Percentiles rank a stretch among this genome's conserved stretches.
These are phyloP conservation scores for Psephotus haematonotus DNA, from an alignment of 2,113 vertebrate genomes.

Conservation along the genomic window DNA sequence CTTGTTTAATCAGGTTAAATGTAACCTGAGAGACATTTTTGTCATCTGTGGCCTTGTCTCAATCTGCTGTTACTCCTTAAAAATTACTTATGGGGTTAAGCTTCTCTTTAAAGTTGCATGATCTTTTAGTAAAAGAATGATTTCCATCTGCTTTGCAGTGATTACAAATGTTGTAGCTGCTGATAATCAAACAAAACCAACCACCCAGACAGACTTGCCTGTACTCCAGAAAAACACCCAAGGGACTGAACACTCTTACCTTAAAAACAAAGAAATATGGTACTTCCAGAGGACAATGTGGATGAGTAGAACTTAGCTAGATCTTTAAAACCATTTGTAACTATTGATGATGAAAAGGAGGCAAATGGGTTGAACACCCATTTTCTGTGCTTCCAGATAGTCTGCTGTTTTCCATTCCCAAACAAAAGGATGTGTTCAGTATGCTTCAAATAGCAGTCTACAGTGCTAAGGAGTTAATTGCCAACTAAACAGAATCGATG, in stretches of 20 bases:
- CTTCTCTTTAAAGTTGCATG: conserved; percentile 41
- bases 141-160: conserved; percentile 59
- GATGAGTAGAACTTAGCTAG: neutral
- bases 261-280: neutral
- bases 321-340: neutral
- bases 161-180: neutral
- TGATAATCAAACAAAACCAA: neutral
- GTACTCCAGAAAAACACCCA: neutral
- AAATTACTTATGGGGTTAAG: conserved; percentile 45
- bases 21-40: conserved; percentile 60
- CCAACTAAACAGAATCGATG: neutral
- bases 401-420: neutral
- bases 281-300: neutral
- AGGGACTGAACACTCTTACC: neutral
- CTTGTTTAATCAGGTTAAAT: conserved; percentile 63
- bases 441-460: neutral
- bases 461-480: neutral
- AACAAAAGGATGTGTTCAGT: neutral
- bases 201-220: neutral
- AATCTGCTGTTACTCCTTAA: conserved; percentile 39
- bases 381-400: neutral
- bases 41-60: conserved; percentile 32
- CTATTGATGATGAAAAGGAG: neutral
- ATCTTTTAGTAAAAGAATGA: conserved; percentile 41
- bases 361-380: fast-evolving